Base-by-base conservation (phyloP, 1,140 invertebrate genomes). In the Drosophila arawakana region DNA sequence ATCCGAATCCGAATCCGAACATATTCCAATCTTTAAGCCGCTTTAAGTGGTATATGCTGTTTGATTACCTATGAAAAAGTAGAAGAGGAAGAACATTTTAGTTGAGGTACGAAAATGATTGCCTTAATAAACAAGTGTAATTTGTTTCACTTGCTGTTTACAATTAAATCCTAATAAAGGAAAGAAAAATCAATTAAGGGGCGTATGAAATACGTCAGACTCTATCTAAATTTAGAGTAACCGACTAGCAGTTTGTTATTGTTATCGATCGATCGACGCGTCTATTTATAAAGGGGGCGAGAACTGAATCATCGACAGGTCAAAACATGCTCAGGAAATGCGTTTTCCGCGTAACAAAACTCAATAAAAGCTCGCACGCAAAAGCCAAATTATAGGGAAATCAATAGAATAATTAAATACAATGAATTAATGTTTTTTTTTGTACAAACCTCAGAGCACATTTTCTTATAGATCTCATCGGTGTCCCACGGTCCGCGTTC, bases 381-480 rank as follows among this genome's bases (percentile, higher is more conserved):
- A 63, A 41, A 37, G 3, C 13, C 50, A 66, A 57, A 15, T 52
- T 39, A 46, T 37, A 49, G 7, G 47, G 10, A 76, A 83, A 74
- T 59, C 62, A 60, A 83, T 77, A 76, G 57, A 72, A 50, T 66
- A 30, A 47, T 8, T 8, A 10, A 47, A 47, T 7, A 21, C 9
- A 21, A 49, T 60, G 6, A 43, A 66, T 34, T 62, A 61, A 77
- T 58, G 52, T 18, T 18, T 11, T 18, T 54, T 59, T 0, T 47
- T 30, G 18, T 77, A 86, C 75, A 60, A 66, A 96, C 95, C 95
- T 96, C 94, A 41, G 94, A 93, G 91, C 95, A 96, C 93, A 95
- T 94, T 69, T 93, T 94, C 71, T 94, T 94, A 91, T 95, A 96
- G 78, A 95, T 94, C 78, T 95, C 94, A 85, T 97, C 96, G 44